These are phyloP conservation scores for Aleadryas rufinucha DNA, from an alignment of 2,113 vertebrate genomes.

Conservation along the genomic window DNA sequence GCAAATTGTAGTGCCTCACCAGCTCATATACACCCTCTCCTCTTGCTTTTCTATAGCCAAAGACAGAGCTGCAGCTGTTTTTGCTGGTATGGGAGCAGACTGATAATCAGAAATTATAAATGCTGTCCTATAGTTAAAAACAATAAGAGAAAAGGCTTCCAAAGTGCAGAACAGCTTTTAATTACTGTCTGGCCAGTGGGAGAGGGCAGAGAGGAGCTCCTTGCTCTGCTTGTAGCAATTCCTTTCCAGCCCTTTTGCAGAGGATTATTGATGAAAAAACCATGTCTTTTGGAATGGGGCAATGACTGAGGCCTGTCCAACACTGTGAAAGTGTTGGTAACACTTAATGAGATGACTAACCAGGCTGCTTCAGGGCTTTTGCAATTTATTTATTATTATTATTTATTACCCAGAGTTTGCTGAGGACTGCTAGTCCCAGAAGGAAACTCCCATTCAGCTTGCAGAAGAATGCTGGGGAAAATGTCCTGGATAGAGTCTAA, in stretches of 20 bases:
- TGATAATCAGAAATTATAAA: background rate
- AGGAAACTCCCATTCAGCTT: background rate
- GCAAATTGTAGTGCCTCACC: background rate
- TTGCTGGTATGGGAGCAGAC: background rate
- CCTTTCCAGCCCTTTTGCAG: background rate
- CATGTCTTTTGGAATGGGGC: background rate
- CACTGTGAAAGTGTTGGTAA: constrained; percentile 45
- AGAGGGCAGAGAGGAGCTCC: background rate
- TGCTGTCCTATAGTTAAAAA: background rate
- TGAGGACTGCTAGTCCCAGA: background rate
- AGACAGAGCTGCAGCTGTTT: background rate
- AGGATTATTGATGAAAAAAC: constrained; percentile 43
- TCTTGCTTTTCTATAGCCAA: background rate
- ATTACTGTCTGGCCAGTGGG: background rate
- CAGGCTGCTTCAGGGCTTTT: constrained; percentile 1
- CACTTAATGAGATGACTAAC: constrained; percentile 58
- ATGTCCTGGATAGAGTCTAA: background rate
- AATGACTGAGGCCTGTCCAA: constrained; percentile 17
- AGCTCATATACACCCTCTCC: background rate
- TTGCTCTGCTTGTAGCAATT: background rate
- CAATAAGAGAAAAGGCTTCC: background rate
- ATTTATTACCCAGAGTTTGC: constrained; percentile 49
- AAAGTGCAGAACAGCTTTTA: background rate
- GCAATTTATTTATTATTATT: constrained; percentile 38
- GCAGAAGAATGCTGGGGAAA: background rate